Percentiles rank a stretch among this genome's conserved stretches.
Evolutionary conservation across 1,140 invertebrate genomes (phyloP).

Genomic region (Drosophila littoralis): DNA sequence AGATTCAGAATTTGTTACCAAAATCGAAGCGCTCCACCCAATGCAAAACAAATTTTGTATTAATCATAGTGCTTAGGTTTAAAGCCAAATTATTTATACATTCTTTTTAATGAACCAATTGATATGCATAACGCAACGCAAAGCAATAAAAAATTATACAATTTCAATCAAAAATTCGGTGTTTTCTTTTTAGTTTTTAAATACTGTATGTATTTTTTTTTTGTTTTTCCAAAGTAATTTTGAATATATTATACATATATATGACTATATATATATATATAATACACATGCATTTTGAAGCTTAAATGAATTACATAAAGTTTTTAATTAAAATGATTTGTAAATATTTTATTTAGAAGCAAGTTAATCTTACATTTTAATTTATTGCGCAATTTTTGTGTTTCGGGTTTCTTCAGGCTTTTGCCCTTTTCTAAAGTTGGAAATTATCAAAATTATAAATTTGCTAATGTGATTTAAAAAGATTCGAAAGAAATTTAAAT

Average conservation of each 20-base stretch:
- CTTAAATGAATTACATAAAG: conserved; percentile 56
- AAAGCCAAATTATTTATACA: conserved; percentile 75
- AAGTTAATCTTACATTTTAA: conserved; percentile 15
- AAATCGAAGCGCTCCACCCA: conserved; percentile 45
- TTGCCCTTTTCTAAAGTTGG: conserved; percentile 22
- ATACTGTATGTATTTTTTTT: conserved; percentile 36
- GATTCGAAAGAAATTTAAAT: neutral
- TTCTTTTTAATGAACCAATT: conserved; percentile 57
- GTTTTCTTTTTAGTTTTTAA: conserved; percentile 18
- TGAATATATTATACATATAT: conserved; percentile 47
- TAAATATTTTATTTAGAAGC: conserved; percentile 43
- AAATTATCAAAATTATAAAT: neutral
- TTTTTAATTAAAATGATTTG: conserved; percentile 36
- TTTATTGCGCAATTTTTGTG: conserved; percentile 8
- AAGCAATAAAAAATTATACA: conserved; percentile 63
- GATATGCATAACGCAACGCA: conserved; percentile 51
- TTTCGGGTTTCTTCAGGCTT: neutral
- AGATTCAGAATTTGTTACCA: conserved; percentile 55
- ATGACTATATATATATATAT: conserved; percentile 44
- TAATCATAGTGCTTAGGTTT: conserved; percentile 68
- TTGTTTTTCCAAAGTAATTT: conserved; percentile 41
- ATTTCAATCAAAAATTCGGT: conserved; percentile 8
- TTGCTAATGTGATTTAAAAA: neutral
- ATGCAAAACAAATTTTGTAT: conserved; percentile 48
- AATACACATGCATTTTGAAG: conserved; percentile 54